These are phyloP conservation scores for Isoperla grammatica DNA, from an alignment of 2,888 invertebrate genomes.

Conservation along the genomic window DNA sequence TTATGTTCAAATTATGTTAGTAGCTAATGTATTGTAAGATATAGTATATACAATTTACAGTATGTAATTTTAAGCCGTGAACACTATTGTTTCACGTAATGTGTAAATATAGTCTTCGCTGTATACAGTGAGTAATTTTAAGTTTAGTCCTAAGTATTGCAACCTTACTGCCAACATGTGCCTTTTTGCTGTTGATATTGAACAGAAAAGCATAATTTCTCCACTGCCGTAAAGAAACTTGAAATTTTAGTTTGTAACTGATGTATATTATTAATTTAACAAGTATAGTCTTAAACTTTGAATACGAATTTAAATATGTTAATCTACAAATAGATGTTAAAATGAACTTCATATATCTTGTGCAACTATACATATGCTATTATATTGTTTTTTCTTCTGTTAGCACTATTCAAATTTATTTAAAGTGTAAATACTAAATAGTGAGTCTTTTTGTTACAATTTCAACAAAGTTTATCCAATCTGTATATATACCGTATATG, in stretches of 20 bases:
- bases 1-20: slow-evolving; percentile 14
- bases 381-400: no score
- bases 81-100: neutral
- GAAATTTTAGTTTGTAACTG: no score
- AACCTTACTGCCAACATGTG: slow-evolving; percentile 21
- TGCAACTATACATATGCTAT: no score
- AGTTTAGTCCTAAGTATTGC: neutral
- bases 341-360: no score
- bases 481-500: no score
- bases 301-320: slow-evolving; percentile 1
- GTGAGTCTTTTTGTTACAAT: no score
- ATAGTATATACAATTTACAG: neutral
- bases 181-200: slow-evolving; percentile 2
- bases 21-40: neutral
- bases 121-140: neutral
- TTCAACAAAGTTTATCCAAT: no score
- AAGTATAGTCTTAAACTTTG: neutral
- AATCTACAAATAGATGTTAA: neutral
- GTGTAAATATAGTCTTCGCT: neutral
- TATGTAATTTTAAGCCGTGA: neutral
- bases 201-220: no score
- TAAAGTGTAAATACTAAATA: no score
- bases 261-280: no score
- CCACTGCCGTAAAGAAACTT: no score
- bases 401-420: no score